Base-by-base conservation (phyloP, 2,113 vertebrate genomes). In the Nannobrachium achirus region DNA sequence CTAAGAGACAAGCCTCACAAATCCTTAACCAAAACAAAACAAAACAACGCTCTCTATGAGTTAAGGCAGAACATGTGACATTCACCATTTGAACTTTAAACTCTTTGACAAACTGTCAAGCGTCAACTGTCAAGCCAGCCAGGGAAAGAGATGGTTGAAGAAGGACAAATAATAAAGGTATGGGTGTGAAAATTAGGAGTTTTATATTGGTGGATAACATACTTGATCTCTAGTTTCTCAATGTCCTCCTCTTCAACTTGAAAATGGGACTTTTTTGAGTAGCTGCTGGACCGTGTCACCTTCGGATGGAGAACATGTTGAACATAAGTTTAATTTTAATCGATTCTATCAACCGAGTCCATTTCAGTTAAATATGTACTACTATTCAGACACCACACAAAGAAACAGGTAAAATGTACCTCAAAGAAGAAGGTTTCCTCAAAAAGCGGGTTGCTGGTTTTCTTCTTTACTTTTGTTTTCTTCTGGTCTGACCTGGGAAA, bases 381-480 rank as follows among this genome's bases (percentile, higher is more conserved):
- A 57, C 14, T 19, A 5, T 46, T 10, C 0, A 10, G 14, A 5
- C 13, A 19, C 7, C 15, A 2, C 3, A 33, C 25, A 5, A 33
- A 33, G 25, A 33, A 33, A 33, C 25, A 33, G 25, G 6, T 3
- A 33, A 1, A 40, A 58, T 14, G 86, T 93, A 97, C 97, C 96
- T 99, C 97, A 90, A 99, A 99, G 89, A 94, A 95, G 93, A 99
- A 97, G 2, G 93, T 96, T 92, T 99, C 98, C 16, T 98, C 98
- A 87, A 99, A 99, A 71, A 95, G 94, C 18, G 98, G 98, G 80
- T 98, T 96, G 88, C 96, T 99, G 74, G 97, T 99, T 95, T 99
- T 99, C 95, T 99, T 99, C 95, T 99, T 99, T 79, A 99, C 97
- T 90, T 99, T 99, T 8, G 96, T 99, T 93, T 97, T 99, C 95